Evolutionary conservation across 2,113 vertebrate species (phyloP), one percentile per base, ranked within the genome.

Genomic region (Dipodomys stephensi): DNA sequence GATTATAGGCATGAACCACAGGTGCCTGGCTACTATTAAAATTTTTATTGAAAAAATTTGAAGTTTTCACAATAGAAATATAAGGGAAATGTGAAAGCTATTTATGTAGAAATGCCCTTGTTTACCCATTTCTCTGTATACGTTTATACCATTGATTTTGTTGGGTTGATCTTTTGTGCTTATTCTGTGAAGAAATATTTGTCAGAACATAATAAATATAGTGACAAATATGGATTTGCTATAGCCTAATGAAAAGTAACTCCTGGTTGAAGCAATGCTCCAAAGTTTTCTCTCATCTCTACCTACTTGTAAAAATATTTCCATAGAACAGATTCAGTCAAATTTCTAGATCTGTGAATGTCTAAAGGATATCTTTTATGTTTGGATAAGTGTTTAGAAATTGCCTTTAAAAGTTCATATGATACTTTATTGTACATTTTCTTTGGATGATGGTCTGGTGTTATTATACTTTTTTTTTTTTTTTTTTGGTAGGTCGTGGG

Each of bases 351-450:
- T 65, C 15, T 68, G 1, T 35, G 16, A 3, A 88, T 67, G 16
- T 88, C 74, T 35, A 27, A 86, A 46, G 57, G 53, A 68, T 72
- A 62, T 77, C 44, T 46, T 91, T 88, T 65, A 80, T 90, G 27
- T 71, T 84, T 32, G 44, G 39, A 23, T 90, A 79, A 69, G 6
- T 92, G 67, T 72, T 90, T 94, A 60, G 95, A 46, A 90, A 84
- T 81, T 90, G n/a, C 72, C 39, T 84, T 84, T 86, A 84, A 28
- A 64, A 39, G 77, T 65, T 88, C 68, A 35, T 32, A 87, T 64
- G 67, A 86, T n/a, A 27, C 3, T 35, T 90, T 44, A 32, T 30
- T 73, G 64, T 11, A 32, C 65, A 19, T 83, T 65, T 83, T 72
- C 28, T 74, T 46, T 80, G 69, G 49, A 39, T 85, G 65, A 73